Evolutionary conservation across 2,113 vertebrate genomes (phyloP), one percentile per base, ranked within the genome.

Genomic region (Elgaria multicarinata): DNA sequence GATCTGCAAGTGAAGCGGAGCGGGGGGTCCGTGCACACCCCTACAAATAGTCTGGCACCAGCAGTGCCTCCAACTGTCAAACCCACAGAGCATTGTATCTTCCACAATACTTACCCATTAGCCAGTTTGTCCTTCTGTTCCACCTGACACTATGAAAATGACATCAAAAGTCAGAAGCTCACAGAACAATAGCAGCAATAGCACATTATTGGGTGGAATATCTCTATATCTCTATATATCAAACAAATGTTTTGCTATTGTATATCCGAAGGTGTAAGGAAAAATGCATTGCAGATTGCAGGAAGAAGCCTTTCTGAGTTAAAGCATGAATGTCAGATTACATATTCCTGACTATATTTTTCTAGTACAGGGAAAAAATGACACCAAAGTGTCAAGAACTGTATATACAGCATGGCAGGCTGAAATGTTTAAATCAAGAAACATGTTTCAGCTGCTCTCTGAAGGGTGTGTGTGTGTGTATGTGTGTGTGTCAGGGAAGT

Each of bases 121-220:
- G n/a, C 5, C 28, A 78, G 14, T 89, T 72, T 87, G 74, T 85
- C 58, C 69, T 3, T 44, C 46, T 50, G 46, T 90, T 87, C 7
- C 42, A 92, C 93, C 69, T 86, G 42, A 2, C 55, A 14, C 1
- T 26, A 77, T 10, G 33, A 55, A 36, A n/a, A 7, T 83, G 53
- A 12, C 28, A 74, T n/a, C 50, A 75, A 90, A 85, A 3, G 4
- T 89, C 75, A 90, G 75, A 91, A 1, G 31, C 22, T 22, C 64
- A 69, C 64, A 93, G 86, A 93, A 91, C 89, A 93, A 83, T 79
- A 81, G 78, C 92, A 90, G 88, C 91, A 84, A 82, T 62, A 44
- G 36, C 0, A 1, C 89, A 89, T 82, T 79, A 74, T 39, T 53
- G 50, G 16, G n/a, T 39, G 33, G 71, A n/a, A n/a, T n/a, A n/a